Evolutionary conservation across 2,797 vertebrate genomes (phyloP).

Genomic region (Syncerus caffer): DNA sequence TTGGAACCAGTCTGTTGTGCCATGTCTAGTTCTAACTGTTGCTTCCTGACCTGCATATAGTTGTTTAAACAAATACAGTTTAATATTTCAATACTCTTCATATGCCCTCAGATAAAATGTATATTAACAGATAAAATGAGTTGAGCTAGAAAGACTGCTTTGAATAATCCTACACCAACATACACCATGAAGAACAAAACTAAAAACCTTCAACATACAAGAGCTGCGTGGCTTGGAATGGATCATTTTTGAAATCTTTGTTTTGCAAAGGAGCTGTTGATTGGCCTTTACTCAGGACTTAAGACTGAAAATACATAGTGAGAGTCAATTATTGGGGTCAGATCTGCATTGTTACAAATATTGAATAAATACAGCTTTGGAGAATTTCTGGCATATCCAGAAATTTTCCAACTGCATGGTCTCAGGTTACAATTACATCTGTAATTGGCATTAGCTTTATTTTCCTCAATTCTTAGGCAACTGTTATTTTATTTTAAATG

Average conservation of each 20-base stretch:
- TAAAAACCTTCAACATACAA: background rate
- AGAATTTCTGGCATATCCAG: background rate
- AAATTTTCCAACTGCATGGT: background rate
- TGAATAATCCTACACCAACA: background rate
- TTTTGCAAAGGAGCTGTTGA: background rate
- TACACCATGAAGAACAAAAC: background rate
- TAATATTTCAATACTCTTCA: conserved; percentile 1
- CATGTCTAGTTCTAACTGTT: too few species aligned
- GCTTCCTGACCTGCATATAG: too few species aligned
- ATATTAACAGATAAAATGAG: background rate
- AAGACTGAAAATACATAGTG: background rate
- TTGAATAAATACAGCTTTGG: background rate
- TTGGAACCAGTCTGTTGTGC: too few species aligned
- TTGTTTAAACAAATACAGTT: background rate
- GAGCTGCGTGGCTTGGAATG: background rate
- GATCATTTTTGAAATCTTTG: background rate
- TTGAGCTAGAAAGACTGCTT: background rate
- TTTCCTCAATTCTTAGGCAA: background rate
- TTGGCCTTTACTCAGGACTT: background rate
- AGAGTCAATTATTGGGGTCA: conserved; percentile 36
- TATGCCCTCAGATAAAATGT: background rate
- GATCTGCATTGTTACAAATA: background rate
- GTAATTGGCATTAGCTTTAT: background rate
- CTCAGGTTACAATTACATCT: background rate
- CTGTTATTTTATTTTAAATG: background rate